Evolutionary conservation across 2,113 vertebrate genomes (phyloP), one percentile per base, ranked within the genome.

Genomic region (Microcebus murinus): DNA sequence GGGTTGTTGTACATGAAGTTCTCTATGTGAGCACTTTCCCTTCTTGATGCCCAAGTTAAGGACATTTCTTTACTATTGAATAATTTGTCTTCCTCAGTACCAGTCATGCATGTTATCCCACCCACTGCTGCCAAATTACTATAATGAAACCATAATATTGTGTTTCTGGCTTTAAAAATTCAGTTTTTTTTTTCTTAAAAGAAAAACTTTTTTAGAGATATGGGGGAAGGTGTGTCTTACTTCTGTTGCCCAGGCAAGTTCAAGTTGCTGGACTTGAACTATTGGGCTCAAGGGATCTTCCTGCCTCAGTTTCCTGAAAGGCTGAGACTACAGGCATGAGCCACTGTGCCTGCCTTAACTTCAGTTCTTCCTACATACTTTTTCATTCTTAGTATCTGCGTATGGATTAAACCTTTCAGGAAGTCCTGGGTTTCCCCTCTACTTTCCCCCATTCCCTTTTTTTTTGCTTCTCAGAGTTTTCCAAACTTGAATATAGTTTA

Each of bases 401-500:
- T 48, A 29, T 2, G 76, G 6, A 25, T 57, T 86, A 79, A 90
- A 50, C 45, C 50, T 74, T 94, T 89, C 48, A 84, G 83, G 57
- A 96, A 87, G 6, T 55, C 57, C 50, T 31, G 59, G 57, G 20
- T 20, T 94, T 39, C 36, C 6, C 11, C 27, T 80, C 9, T 48
- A 1, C 70, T 90, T 39, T 65, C 31, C 14, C 7, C 2, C 23
- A 48, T 50, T 93, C 45, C 36, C 25, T 18, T 25, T 87, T 48
- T 87, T 48, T 73, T 86, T 57, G 39, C n/a, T 86, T 63, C 77
- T 76, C 9, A 14, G 48, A 91, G 13, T 82, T 89, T 92, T 82
- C 25, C 5, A 86, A 95, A 39, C 50, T 82, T 59, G 70, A 84
- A 31, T 84, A 50, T 39, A 29, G 34, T 87, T 96, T 93, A 95